Base-by-base conservation (phyloP, 1,140 invertebrate species). In the Laodelphax striatellus region DNA sequence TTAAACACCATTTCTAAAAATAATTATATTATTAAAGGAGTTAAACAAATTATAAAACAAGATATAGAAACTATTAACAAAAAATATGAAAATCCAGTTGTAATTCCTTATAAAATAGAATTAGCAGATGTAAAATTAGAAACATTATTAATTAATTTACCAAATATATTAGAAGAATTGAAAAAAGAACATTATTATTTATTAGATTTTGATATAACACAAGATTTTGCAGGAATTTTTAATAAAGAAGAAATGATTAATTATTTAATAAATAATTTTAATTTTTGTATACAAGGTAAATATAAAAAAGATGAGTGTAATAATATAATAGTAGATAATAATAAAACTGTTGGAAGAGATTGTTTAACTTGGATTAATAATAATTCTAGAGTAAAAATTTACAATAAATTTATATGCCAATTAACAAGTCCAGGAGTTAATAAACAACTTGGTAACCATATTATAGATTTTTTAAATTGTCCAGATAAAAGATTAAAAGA, bases 401-500 rank as follows among this genome's bases (percentile, higher is more conserved):
- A 58, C 22, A 58, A 58, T 58, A 44, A 58, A 58, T 58, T 58
- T 58, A 41, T 58, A 14, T 46, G n/a, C n/a, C 56, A 44, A 44
- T 3, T 44, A 46, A 44, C 42, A 44, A 43, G 24, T 21, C 56
- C 56, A 24, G n/a, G 56, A 22, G 24, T 58, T 2, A 58, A 58
- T 44, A 58, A 43, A 58, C 2, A 46, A 44, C 14, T 58, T 28
- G 42, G 56, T 58, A 58, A 58, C 43, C 42, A 24, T 44, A 58
- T 19, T 21, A 46, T 58, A 17, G n/a, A 58, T 44, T 58, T 58
- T 57, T 24, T 55, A 60, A 55, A 60, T 43, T 60, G 59, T 34
- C 42, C 59, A 24, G 52, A 55, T 55, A 55, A 52, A 42, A 60
- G 52, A 60, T 55, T 46, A 55, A 60, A 60, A 60, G 31, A 55